Evolutionary conservation across 2,797 vertebrate genomes (phyloP).

Genomic region (Syndactyla subalaris): DNA sequence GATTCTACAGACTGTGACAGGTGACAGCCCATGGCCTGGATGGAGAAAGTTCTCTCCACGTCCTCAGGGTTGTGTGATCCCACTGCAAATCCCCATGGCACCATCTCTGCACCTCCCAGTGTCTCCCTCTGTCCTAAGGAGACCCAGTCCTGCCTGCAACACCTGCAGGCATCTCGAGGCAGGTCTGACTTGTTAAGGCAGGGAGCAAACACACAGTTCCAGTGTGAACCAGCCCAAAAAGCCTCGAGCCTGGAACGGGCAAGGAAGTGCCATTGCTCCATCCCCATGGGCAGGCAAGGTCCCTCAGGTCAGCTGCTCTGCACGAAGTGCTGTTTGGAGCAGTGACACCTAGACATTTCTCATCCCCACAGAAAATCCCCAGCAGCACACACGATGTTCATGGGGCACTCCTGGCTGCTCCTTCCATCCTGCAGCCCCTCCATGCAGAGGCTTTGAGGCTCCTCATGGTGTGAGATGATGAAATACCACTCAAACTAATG

Average conservation of each 20-base stretch:
- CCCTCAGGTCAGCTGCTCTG: not conserved
- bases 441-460: not conserved
- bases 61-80: not conserved
- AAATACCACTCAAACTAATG: not conserved
- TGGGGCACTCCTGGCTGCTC: not conserved
- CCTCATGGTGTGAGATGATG: not conserved
- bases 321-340: not conserved
- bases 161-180: not conserved
- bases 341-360: not conserved
- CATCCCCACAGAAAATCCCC: not conserved
- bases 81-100: fast-evolving
- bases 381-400: not conserved
- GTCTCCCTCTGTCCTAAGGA: fast-evolving
- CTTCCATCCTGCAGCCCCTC: not conserved
- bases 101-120: not conserved
- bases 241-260: not conserved
- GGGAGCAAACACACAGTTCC: not conserved
- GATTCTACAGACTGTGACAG: not conserved
- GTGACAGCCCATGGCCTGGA: not conserved
- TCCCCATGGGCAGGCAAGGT: not conserved
- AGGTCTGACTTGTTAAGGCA: not conserved
- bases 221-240: not conserved
- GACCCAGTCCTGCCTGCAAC: not conserved
- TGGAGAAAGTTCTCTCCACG: not conserved
- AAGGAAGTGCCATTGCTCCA: not conserved